Conservation (phyloP, 2,113 vertebrate species). For the Gnathonemus longibarbis region DNA sequence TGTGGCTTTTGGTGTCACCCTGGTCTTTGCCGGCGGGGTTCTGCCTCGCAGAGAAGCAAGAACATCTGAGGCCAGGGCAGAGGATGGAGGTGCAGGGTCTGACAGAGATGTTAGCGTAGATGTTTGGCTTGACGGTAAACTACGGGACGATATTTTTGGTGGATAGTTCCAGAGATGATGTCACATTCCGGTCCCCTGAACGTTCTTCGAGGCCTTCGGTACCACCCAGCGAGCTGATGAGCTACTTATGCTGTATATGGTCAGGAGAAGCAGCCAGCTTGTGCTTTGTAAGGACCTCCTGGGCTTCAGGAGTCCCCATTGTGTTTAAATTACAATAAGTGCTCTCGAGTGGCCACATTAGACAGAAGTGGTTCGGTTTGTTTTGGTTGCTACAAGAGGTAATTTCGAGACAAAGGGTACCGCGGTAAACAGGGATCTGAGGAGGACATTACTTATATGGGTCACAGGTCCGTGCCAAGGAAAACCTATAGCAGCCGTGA, state of each 20-base stretch:
- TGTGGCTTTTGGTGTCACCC: neutral
- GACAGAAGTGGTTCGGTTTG: neutral
- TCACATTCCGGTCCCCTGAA: neutral
- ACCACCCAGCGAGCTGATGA: neutral
- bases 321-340: constrained; percentile 3
- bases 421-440: neutral
- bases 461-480: neutral
- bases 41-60: neutral
- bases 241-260: neutral
- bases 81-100: neutral
- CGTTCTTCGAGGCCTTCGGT: neutral
- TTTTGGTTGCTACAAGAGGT: neutral
- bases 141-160: neutral
- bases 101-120: neutral
- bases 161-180: neutral
- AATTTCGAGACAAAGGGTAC: neutral
- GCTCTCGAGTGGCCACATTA: neutral
- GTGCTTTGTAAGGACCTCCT: neutral
- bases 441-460: neutral
- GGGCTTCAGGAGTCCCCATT: constrained; percentile 4
- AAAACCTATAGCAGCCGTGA: neutral
- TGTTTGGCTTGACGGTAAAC: neutral
- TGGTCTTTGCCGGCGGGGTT: neutral
- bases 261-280: neutral
- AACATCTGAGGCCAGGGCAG: neutral